Conservation (phyloP, 1,140 invertebrate genomes). For the Tribolium madens region DNA sequence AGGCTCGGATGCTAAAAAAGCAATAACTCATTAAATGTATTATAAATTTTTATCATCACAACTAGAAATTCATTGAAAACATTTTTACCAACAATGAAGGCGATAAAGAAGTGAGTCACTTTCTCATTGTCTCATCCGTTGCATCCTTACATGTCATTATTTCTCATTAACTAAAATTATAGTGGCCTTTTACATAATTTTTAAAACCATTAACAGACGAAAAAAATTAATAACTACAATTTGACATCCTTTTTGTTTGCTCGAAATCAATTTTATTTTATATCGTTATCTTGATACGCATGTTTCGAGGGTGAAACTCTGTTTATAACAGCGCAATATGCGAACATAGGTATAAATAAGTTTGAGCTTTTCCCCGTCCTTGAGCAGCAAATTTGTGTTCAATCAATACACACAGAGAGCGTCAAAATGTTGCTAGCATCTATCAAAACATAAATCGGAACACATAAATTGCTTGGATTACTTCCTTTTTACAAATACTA, state of each 20-base stretch:
- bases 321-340: conserved; percentile 28
- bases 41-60: too few species aligned
- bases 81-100: too few species aligned
- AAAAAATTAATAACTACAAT: background rate
- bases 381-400: conserved; percentile 35
- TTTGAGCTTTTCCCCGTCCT: conserved; percentile 32
- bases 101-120: conserved; percentile 11
- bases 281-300: background rate
- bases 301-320: conserved; percentile 2
- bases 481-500: too few species aligned
- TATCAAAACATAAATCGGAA: conserved; percentile 15
- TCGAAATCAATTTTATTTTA: background rate
- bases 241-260: background rate
- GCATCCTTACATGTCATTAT: background rate
- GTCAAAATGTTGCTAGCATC: conserved; percentile 31
- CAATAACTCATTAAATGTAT: background rate
- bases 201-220: background rate
- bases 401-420: conserved; percentile 22
- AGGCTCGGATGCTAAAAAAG: conserved; percentile 90
- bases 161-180: background rate
- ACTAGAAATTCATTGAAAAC: too few species aligned
- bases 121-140: background rate
- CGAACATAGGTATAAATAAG: conserved; percentile 36
- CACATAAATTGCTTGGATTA: background rate
- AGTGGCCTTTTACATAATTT: background rate